Evolutionary conservation across 2,888 invertebrate genomes (phyloP), one percentile per base, ranked within the genome.

Genomic region (Venusia cambrica): DNA sequence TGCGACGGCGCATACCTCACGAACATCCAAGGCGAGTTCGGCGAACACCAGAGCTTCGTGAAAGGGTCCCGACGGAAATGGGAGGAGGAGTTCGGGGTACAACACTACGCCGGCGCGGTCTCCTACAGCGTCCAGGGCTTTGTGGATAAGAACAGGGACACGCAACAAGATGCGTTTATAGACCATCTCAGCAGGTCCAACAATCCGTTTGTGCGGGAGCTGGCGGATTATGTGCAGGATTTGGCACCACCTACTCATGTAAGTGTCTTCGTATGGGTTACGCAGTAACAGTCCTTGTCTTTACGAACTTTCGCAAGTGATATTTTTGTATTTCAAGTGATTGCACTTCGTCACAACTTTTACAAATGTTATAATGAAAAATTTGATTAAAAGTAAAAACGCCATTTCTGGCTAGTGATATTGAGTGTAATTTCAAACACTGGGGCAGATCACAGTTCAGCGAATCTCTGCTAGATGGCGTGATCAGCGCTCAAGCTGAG

Each of bases 161-260:
- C 96, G 0, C 97, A 97, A 66, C 97, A 97, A 68, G 97, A 97
- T 63, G 95, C 96, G 1, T 93, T 97, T 63, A 96, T 97, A 49
- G 96, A 97, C 69, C 93, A 94, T 48, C 91, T 97, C 87, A 93
- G 94, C 21, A 88, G 95, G 19, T 96, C 96, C 26, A 91, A 90
- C 2, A 95, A 95, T 61, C 91, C 92, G 17, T 96, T 96, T 63
- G 93, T 97, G 1, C 92, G 94, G 59, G 94, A 95, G 58, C 81
- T 92, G 4, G 91, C 91, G 1, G 90, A 89, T 51, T 88, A 88
- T 36, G 83, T 80, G 5, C 80, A 79, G 24, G 87, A 87, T 16
- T 50, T 85, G 22, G 78, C 92, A 6, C 90, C 92, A 0, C 90
- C 90, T 6, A 91, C 90, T 70, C 92, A 93, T 76, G 93, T 91